Evolutionary conservation across 2,888 invertebrate genomes (phyloP), one percentile per base, ranked within the genome.

Genomic region (Apamea monoglypha): DNA sequence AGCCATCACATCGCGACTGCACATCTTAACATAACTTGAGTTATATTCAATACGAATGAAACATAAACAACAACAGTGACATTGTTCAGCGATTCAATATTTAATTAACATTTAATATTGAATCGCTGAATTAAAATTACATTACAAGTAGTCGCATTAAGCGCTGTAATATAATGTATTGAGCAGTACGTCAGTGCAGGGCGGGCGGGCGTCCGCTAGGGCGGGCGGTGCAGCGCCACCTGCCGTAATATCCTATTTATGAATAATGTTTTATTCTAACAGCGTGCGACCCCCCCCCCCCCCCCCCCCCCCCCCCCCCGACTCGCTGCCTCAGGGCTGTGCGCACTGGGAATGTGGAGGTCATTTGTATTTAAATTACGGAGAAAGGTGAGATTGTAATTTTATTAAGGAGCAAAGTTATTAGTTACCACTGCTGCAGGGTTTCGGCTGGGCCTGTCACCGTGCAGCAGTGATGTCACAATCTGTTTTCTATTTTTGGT

Each of bases 221-320:
- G 78, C 67, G 78, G 78, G 78, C 82, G 86, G 75, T 84, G 85
- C 80, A 83, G 85, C 88, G 90, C 94, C 95, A 95, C 89, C 89
- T 89, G 89, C 93, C 94, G 95, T 96, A 96, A 96, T 96, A 95
- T 95, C 95, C 96, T 96, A 96, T 96, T 96, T 96, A 96, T 96
- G 96, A 96, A 96, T 96, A 96, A 96, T 96, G 96, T 96, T 96
- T 96, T 96, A 96, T 96, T 96, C 96, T 95, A 95, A 95, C 94
- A 95, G 96, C 96, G 96, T 96, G 94, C 96, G 95, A 92, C 93
- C 92, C 92, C 84, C 68, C n/a, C 92, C 84, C 63, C 32, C 66
- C 59, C 81, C 88, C 84, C 63, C 32, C 66, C 59, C 81, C 88
- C 84, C 82, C 82, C 4, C 1, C 36, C 40, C 82, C 82, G 78